A percentile compares a stretch with the other conserved stretches of the same genome.
Conservation (phyloP, 2,888 invertebrate species). For the Crossocerus cetratus region DNA sequence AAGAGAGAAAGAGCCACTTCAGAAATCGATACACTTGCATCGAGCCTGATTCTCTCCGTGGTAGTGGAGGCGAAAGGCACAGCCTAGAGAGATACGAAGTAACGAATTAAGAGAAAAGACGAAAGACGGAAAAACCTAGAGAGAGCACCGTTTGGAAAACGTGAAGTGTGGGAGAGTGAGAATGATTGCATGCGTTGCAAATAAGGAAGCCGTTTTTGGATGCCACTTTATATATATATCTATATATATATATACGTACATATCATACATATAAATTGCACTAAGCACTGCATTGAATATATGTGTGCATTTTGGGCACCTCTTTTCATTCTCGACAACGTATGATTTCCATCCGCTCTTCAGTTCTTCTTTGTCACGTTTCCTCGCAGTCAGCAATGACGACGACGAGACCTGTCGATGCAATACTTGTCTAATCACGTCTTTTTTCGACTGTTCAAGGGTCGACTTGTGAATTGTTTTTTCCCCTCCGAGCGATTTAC, state of each 20-base stretch:
- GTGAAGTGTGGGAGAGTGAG: constrained; percentile 76
- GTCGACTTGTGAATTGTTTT: constrained; percentile 58
- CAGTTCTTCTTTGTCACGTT: constrained; percentile 63
- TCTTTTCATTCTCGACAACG: constrained; percentile 75
- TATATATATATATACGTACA: constrained; percentile 70
- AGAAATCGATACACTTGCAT: constrained; percentile 2
- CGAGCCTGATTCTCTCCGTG: background rate
- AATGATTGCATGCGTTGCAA: constrained; percentile 77
- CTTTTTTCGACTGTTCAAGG: constrained; percentile 71
- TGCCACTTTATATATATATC: constrained; percentile 73
- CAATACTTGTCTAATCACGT: constrained; percentile 63
- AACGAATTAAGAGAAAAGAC: constrained; percentile 32
- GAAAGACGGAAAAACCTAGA: constrained; percentile 23
- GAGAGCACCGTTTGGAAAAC: constrained; percentile 47
- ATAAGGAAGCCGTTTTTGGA: constrained; percentile 75
- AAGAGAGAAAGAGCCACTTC: constrained; percentile 35
- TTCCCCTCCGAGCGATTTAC: constrained; percentile 48
- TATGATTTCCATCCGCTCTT: constrained; percentile 67
- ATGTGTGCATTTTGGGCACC: constrained; percentile 77
- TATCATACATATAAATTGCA: constrained; percentile 76
- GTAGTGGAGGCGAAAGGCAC: background rate
- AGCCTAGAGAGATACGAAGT: background rate
- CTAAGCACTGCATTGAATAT: constrained; percentile 77
- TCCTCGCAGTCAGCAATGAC: constrained; percentile 55
- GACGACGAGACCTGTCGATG: constrained; percentile 36